These are phyloP conservation scores for Spisula solida DNA, from an alignment of 2,888 invertebrate species.

Conservation along the genomic window DNA sequence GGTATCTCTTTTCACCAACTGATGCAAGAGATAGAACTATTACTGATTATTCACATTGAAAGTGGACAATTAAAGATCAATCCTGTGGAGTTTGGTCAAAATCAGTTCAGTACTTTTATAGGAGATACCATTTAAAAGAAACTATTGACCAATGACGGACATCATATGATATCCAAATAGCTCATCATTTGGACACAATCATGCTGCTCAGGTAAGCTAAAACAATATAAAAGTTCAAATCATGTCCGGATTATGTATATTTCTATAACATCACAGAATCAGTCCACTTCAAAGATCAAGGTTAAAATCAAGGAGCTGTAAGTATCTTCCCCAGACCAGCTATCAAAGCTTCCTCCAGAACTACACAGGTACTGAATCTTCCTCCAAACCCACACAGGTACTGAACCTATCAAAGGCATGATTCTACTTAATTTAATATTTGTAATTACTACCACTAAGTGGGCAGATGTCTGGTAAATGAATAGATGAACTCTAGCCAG, in stretches of 20 bases:
- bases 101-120: too few species aligned
- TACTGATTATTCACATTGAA: too few species aligned
- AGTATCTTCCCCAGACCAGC: neutral
- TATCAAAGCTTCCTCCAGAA: too few species aligned
- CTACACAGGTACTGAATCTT: neutral
- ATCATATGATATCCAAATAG: too few species aligned
- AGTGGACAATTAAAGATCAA: too few species aligned
- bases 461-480: conserved; percentile 19
- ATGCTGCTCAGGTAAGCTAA: too few species aligned
- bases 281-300: neutral
- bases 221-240: neutral
- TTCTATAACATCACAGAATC: neutral
- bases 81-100: too few species aligned
- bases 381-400: neutral
- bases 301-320: neutral
- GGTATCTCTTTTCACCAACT: too few species aligned
- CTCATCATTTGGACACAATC: too few species aligned
- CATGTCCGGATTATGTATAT: conserved; percentile 4
- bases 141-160: too few species aligned
- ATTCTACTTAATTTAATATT: neutral
- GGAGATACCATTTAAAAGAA: too few species aligned
- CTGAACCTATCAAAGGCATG: neutral
- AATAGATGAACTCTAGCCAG: neutral
- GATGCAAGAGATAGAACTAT: too few species aligned
- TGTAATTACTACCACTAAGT: conserved; percentile 1